Evolutionary conservation across 2,797 vertebrate genomes (phyloP).

Genomic region (Acipenser transmontanus): DNA sequence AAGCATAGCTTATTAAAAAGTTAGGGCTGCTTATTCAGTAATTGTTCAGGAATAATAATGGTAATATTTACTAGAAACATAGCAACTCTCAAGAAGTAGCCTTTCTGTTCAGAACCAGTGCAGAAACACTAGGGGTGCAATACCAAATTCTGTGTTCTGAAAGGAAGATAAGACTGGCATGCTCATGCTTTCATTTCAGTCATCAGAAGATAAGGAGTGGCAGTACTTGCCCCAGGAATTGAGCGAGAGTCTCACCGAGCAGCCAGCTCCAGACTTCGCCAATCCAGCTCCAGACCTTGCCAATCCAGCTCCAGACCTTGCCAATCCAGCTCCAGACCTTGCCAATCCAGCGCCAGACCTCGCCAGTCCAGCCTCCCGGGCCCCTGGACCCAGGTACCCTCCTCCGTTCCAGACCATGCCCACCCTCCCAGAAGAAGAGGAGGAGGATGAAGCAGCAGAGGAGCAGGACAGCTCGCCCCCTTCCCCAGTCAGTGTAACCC

Average conservation of each 20-base stretch:
- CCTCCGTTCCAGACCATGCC: conserved; percentile 69
- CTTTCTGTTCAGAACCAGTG: no score
- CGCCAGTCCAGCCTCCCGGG: conserved; percentile 27
- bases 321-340: no score
- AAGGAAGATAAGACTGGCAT: not conserved
- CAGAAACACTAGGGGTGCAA: no score
- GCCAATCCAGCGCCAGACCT: no score
- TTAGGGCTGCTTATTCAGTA: no score
- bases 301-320: no score
- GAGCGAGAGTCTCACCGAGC: conserved; percentile 31
- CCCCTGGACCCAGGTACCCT: conserved; percentile 49
- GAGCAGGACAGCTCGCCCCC: conserved; percentile 66
- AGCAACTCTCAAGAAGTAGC: no score
- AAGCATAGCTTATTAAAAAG: no score
- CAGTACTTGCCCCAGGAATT: conserved; percentile 43
- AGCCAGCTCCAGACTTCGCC: conserved; percentile 2
- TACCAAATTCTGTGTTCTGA: no score
- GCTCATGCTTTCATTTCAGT: conserved; percentile 46
- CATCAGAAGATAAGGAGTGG: conserved; percentile 46
- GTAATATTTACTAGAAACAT: no score
- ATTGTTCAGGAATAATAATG: no score
- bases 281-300: no score
- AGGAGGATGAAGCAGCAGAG: conserved; percentile 75
- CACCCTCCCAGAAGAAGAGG: conserved; percentile 83
- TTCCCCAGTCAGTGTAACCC: conserved; percentile 69